Conservation (phyloP, 2,113 vertebrate species). For the Okapia johnstoni region DNA sequence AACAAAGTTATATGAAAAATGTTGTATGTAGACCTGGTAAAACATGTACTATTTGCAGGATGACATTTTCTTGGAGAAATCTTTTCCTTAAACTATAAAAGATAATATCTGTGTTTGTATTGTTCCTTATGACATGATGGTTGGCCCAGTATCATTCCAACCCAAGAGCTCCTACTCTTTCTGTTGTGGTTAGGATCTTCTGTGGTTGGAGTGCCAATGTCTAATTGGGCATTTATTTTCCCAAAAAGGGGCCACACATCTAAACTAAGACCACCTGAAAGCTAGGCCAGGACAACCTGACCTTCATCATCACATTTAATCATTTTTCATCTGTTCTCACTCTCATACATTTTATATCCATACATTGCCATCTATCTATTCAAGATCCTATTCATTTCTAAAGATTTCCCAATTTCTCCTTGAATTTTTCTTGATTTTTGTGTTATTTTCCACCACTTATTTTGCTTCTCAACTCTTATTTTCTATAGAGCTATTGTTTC, state of each 20-base stretch:
- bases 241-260: background rate
- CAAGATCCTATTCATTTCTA: background rate
- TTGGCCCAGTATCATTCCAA: background rate
- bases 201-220: background rate
- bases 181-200: background rate
- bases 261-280: background rate
- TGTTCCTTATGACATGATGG: no score
- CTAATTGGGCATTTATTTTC: background rate
- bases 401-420: background rate
- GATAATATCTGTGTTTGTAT: accelerated
- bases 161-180: background rate
- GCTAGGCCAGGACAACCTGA: background rate
- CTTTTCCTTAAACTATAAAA: background rate
- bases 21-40: background rate
- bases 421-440: background rate
- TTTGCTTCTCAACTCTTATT: background rate
- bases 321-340: background rate
- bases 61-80: background rate
- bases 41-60: background rate
- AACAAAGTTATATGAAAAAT: background rate
- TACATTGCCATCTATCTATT: background rate
- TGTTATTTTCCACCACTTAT: background rate
- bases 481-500: background rate
- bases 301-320: background rate
- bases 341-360: background rate